Evolutionary conservation across 2,888 invertebrate genomes (phyloP).

Genomic region (Cephus rjabovi): DNA sequence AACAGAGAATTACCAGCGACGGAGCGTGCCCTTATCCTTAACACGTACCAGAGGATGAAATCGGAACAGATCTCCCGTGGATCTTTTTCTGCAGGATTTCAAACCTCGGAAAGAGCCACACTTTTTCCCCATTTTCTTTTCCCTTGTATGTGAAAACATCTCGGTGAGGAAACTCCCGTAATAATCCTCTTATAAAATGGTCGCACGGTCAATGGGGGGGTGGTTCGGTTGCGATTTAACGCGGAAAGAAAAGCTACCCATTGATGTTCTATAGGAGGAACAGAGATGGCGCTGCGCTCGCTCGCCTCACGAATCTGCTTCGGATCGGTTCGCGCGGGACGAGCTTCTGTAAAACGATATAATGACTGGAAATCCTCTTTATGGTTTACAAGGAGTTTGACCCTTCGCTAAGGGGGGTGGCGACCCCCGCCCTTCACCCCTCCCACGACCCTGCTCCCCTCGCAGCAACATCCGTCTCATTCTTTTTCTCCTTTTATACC

Average conservation of each 20-base stretch:
- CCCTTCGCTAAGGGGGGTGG: conserved; percentile 40
- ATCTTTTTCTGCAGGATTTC: neutral
- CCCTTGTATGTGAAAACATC: neutral
- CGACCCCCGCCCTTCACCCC: conserved; percentile 19
- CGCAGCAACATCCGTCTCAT: conserved; percentile 21
- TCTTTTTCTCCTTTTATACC: neutral
- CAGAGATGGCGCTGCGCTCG: conserved; percentile 1
- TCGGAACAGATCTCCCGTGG: too few species aligned
- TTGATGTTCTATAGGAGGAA: neutral
- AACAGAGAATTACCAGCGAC: neutral
- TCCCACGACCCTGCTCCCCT: neutral
- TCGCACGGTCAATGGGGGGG: neutral
- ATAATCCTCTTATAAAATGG: conserved; percentile 6
- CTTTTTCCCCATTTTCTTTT: neutral
- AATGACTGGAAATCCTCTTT: conserved; percentile 64
- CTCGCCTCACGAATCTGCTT: neutral
- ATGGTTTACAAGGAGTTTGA: conserved; percentile 65
- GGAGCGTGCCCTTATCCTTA: too few species aligned
- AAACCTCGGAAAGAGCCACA: neutral
- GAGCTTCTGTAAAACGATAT: conserved; percentile 48
- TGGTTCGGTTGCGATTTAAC: conserved; percentile 22
- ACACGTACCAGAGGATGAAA: neutral
- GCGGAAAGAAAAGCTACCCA: conserved; percentile 11
- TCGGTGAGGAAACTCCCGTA: neutral
- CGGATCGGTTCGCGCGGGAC: conserved; percentile 13